These are phyloP conservation scores for Hypena proboscidalis DNA, from an alignment of 2,888 invertebrate genomes.

Conservation along the genomic window DNA sequence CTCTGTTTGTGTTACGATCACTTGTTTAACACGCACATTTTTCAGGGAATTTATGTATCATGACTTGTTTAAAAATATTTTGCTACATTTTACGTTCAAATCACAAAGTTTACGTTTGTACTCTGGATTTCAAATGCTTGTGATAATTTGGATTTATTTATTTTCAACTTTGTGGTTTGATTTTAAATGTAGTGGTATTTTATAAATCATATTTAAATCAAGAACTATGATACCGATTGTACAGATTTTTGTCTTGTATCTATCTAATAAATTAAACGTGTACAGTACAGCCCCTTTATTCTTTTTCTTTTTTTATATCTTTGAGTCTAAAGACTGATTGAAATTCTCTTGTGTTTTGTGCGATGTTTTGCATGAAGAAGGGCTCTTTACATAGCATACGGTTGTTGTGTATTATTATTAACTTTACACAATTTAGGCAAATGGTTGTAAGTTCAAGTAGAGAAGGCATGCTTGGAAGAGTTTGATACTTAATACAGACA, in stretches of 20 bases:
- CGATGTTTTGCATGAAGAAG: conserved; percentile 53
- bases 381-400: not conserved
- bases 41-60: conserved; percentile 14
- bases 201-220: too few relatives aligned
- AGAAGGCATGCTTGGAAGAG: conserved; percentile 60
- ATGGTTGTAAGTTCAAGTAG: conserved; percentile 53
- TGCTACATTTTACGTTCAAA: not conserved
- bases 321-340: conserved; percentile 54
- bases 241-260: too few relatives aligned
- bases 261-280: too few relatives aligned
- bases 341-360: conserved; percentile 53
- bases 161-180: too few relatives aligned
- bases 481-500: conserved; percentile 26
- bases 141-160: too few relatives aligned
- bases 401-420: too few relatives aligned
- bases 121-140: too few relatives aligned
- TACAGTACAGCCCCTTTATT: too few relatives aligned
- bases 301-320: conserved; percentile 36
- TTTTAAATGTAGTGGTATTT: too few relatives aligned
- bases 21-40: conserved; percentile 62
- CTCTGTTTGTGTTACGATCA: conserved; percentile 65
- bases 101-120: not conserved
- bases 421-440: conserved; percentile 37
- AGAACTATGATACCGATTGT: too few relatives aligned
- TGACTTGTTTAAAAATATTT: conserved; percentile 2